Base-by-base conservation (phyloP, 1,140 invertebrate genomes). In the Lasioglossum baleicum region DNA sequence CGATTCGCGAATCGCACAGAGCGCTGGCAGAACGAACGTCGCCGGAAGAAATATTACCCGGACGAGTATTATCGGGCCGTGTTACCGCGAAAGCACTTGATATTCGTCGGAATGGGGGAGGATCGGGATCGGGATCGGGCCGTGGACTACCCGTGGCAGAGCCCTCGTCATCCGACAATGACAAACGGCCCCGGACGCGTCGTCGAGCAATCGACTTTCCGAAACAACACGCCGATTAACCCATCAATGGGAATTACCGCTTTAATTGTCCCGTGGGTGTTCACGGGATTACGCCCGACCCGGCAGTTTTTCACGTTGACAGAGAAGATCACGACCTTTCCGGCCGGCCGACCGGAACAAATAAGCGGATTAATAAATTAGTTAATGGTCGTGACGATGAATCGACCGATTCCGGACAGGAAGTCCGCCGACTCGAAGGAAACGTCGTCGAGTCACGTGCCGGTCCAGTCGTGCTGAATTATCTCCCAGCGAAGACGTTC, bases 281-380 rank as follows among this genome's bases (percentile, higher is more conserved):
- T 17, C 48, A 7, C 67, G 40, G 66, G 51, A 64, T 22, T 13
- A 53, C 56, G 40, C 11, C 31, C 35, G 71, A 53, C 17, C 10
- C 31, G 51, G 44, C 15, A 5, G 31, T 61, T 82, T 79, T 85
- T 73, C 64, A 13, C 15, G 7, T 3, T 15, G 11, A 10, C n/a
- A 4, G 15, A 72, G 35, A 56, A 56, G 71, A 56, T 60, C 72
- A 48, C 35, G 80, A 85, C 72, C 84, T 86, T 64, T 75, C 44
- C 53, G 44, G 2, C 26, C 26, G 31, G 35, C 26, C 44, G 44
- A 4, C 40, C 26, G 31, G 35, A 79, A 72, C 80, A 65, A 79
- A 85, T 65, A 83, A 84, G 53, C 48, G 56, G 51, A 80, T 86
- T 83, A 86, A 86, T 80, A 83, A 86, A 86, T 86, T 82, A 80